Conservation (phyloP, 2,797 vertebrate genomes). For the Hephaestus fuliginosus region DNA sequence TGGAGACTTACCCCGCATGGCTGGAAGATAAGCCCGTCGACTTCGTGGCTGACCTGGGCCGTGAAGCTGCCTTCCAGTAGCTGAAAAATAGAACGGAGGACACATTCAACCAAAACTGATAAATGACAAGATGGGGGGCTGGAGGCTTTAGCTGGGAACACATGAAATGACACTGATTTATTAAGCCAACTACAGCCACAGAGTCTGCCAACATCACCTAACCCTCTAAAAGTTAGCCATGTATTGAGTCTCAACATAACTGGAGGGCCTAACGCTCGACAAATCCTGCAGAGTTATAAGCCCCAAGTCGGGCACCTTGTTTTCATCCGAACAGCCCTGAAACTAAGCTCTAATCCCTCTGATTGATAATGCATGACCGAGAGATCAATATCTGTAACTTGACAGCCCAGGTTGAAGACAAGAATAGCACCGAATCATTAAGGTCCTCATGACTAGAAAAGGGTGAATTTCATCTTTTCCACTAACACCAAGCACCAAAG, state of each 20-base stretch:
- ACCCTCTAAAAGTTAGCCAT: conserved; percentile 18
- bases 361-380: conserved; percentile 48
- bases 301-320: conserved; percentile 11
- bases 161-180: conserved; percentile 44
- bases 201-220: conserved; percentile 15
- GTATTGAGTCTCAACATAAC: conserved; percentile 22
- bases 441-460: conserved; percentile 39
- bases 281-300: conserved; percentile 29
- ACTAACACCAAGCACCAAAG: conserved; percentile 42
- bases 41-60: conserved; percentile 98
- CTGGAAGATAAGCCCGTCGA: conserved; percentile 98
- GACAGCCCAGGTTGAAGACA: conserved; percentile 42
- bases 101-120: conserved; percentile 39
- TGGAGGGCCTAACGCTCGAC: neutral
- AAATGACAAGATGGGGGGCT: conserved; percentile 29
- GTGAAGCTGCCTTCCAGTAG: conserved; percentile 98
- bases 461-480: conserved; percentile 49
- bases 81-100: conserved; percentile 78
- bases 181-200: conserved; percentile 19
- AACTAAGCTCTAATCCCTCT: conserved; percentile 34
- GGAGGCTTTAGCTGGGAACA: conserved; percentile 27
- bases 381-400: conserved; percentile 56
- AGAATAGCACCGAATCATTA: conserved; percentile 61
- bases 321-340: conserved; percentile 43
- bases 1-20: conserved; percentile 93